Percentiles rank a stretch among this genome's conserved stretches.
Evolutionary conservation across 2,888 invertebrate genomes (phyloP).

Genomic region (Tenthredo livida): DNA sequence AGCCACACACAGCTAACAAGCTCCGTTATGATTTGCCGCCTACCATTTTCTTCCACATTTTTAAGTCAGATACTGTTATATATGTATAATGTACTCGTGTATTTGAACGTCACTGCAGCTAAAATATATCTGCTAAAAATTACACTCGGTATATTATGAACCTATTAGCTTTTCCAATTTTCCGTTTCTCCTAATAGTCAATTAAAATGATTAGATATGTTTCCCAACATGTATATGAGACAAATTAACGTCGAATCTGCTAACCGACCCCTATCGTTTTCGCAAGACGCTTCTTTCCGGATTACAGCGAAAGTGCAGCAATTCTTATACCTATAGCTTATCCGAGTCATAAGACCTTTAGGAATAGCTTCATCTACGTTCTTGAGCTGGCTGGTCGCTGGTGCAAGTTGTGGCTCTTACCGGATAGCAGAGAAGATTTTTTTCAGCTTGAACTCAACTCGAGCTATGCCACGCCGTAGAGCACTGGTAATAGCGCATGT

Average conservation of each 20-base stretch:
- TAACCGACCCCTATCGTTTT: background rate
- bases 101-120: background rate
- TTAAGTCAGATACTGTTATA: background rate
- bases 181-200: too few species aligned
- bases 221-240: background rate
- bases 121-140: background rate
- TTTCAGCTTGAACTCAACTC: background rate
- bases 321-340: background rate
- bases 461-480: constrained; percentile 57
- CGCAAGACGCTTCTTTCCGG: background rate
- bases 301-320: background rate
- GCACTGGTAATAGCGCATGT: constrained; percentile 58
- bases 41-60: constrained; percentile 5
- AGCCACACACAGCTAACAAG: background rate
- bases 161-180: background rate
- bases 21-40: constrained; percentile 19
- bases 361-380: constrained; percentile 12
- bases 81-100: background rate
- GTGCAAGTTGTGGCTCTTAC: constrained; percentile 5
- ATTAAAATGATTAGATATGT: too few species aligned
- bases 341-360: constrained; percentile 29
- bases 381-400: background rate
- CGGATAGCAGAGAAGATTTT: constrained; percentile 16
- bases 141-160: background rate
- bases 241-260: background rate